These are phyloP conservation scores for Sebastes trivittatus DNA, from an alignment of 2,797 vertebrate genomes.

Conservation along the genomic window DNA sequence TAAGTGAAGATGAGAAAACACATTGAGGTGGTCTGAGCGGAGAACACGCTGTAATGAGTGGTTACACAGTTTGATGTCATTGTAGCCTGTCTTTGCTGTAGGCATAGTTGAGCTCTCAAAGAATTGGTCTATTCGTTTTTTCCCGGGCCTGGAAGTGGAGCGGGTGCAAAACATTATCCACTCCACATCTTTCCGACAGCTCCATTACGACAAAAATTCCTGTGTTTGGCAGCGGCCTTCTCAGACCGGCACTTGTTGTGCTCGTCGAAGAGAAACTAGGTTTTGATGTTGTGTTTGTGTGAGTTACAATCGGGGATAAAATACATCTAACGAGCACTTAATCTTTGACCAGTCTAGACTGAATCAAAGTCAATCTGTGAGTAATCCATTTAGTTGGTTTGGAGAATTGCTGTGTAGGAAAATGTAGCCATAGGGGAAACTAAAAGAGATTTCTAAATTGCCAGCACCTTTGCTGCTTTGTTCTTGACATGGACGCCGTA, in stretches of 20 bases:
- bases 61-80: conserved; percentile 33
- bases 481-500: conserved; percentile 28
- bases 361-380: conserved; percentile 40
- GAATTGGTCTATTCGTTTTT: conserved; percentile 16
- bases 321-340: conserved; percentile 59
- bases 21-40: conserved; percentile 17
- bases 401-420: conserved; percentile 25
- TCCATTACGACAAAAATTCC: conserved; percentile 56
- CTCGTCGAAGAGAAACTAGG: conserved; percentile 43
- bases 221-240: conserved; percentile 42
- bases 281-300: conserved; percentile 44
- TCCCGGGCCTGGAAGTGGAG: conserved; percentile 22
- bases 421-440: conserved; percentile 2
- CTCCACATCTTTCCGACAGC: conserved; percentile 64
- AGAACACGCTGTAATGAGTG: conserved; percentile 41
- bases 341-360: conserved; percentile 44
- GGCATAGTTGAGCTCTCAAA: conserved; percentile 31
- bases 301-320: conserved; percentile 44
- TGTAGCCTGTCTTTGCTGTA: conserved; percentile 29
- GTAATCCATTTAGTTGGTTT: conserved; percentile 46
- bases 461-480: conserved; percentile 4
- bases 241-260: conserved; percentile 48
- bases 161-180: conserved; percentile 44
- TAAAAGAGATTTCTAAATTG: conserved; percentile 30
- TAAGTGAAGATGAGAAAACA: conserved; percentile 42